Conservation (phyloP, 2,113 vertebrate species). For the Sinocyclocheilus rhinocerous region DNA sequence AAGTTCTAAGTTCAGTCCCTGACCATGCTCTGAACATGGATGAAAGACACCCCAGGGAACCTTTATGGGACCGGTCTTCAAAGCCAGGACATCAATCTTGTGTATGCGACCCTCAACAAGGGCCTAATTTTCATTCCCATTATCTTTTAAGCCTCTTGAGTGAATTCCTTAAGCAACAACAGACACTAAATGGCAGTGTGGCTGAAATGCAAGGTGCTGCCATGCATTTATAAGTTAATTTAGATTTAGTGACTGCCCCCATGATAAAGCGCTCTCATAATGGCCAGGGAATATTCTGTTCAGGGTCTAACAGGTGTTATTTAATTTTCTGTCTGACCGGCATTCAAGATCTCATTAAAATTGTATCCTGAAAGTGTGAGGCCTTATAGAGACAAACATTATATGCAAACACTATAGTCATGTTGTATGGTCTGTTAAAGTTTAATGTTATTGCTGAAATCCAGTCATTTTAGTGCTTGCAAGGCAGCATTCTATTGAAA, state of each 20-base stretch:
- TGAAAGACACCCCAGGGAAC: constrained; percentile 11
- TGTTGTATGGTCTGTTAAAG: not conserved
- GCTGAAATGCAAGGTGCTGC: constrained; percentile 38
- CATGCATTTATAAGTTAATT: constrained; percentile 65
- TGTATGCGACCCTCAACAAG: not conserved
- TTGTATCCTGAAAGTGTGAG: constrained; percentile 49
- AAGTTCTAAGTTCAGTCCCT: not conserved
- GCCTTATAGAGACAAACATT: constrained; percentile 47
- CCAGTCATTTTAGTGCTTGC: not conserved
- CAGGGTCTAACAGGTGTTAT: constrained; percentile 70
- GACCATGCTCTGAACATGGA: constrained; percentile 4
- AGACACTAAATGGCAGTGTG: constrained; percentile 5
- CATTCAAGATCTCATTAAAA: constrained; percentile 76
- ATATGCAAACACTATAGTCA: constrained; percentile 33
- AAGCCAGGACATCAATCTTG: constrained; percentile 21
- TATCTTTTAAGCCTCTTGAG: constrained; percentile 39
- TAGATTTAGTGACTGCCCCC: constrained; percentile 48
- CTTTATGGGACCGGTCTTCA: not conserved
- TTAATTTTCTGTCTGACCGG: constrained; percentile 69
- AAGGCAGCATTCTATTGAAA: not conserved
- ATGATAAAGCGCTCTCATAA: constrained; percentile 45
- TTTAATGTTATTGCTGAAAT: constrained; percentile 12
- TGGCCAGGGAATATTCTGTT: constrained; percentile 66
- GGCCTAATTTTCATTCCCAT: constrained; percentile 23
- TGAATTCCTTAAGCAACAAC: constrained; percentile 37